Percentiles rank a stretch among this genome's conserved stretches.
These are phyloP conservation scores for Enhydra lutris DNA, from an alignment of 2,113 vertebrate species.

Conservation along the genomic window DNA sequence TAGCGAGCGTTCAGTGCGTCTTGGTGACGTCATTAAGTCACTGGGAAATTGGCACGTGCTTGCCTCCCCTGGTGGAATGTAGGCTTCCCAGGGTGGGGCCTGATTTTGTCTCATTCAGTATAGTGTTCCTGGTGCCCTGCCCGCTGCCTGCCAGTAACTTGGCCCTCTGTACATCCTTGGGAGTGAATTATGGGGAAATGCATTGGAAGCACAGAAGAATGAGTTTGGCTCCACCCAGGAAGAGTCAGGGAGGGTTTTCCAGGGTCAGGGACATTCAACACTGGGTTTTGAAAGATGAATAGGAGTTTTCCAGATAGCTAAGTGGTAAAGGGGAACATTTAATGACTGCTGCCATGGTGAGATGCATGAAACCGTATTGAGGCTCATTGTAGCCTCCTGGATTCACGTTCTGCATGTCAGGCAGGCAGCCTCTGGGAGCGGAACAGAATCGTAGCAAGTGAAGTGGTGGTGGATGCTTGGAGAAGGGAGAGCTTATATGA, in stretches of 20 bases:
- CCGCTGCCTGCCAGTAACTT: background rate
- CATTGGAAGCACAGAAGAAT: background rate
- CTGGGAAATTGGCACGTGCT: background rate
- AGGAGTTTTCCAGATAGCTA: background rate
- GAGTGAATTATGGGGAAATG: background rate
- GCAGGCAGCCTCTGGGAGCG: background rate
- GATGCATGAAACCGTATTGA: background rate
- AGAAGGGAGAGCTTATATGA: background rate
- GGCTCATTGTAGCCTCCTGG: background rate
- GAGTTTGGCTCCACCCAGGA: background rate
- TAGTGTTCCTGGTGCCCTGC: background rate
- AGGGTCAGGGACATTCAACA: background rate
- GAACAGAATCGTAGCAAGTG: background rate
- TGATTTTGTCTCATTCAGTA: background rate
- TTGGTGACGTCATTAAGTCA: background rate
- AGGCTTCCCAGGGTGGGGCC: background rate
- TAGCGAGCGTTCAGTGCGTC: rapidly evolving
- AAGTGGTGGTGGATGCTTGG: background rate
- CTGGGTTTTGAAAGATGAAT: background rate
- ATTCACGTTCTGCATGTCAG: background rate
- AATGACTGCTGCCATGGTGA: background rate
- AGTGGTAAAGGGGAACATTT: background rate
- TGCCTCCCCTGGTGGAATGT: background rate
- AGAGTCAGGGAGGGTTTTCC: background rate
- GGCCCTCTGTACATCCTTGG: rapidly evolving